These are phyloP conservation scores for Netelia inedita DNA, from an alignment of 2,888 invertebrate genomes.

Conservation along the genomic window DNA sequence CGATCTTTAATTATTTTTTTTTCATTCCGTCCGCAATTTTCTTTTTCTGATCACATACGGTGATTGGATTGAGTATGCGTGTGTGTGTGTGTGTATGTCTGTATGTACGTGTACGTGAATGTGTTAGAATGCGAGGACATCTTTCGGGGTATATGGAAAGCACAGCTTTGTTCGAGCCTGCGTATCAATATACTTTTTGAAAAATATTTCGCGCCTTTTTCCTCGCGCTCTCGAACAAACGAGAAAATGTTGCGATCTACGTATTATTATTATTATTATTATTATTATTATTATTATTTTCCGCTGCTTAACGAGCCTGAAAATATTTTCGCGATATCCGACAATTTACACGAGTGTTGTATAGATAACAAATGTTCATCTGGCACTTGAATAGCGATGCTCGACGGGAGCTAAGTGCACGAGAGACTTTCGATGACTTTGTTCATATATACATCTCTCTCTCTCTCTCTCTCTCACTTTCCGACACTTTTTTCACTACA, in stretches of 20 bases:
- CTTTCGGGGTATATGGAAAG: constrained; percentile 31
- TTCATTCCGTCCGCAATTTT: not conserved
- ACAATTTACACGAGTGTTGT: constrained; percentile 59
- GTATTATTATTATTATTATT: constrained; percentile 3
- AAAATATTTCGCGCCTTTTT: constrained; percentile 50
- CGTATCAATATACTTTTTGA: constrained; percentile 41
- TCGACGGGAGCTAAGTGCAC: constrained; percentile 47
- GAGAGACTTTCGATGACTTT: constrained; percentile 37
- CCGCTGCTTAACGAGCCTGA: constrained; percentile 30
- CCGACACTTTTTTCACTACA: constrained; percentile 63
- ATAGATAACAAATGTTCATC: constrained; percentile 45
- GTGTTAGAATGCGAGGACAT: not conserved
- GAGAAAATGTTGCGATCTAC: constrained; percentile 15
- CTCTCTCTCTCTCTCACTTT: not conserved
- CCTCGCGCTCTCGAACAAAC: constrained; percentile 9
- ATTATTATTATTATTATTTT: constrained; percentile 31
- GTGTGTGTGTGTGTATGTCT: not conserved
- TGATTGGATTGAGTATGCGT: not conserved
- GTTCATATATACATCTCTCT: not conserved
- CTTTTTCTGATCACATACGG: constrained; percentile 23
- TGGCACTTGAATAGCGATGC: constrained; percentile 48
- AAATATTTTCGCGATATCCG: constrained; percentile 56
- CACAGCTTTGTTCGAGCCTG: constrained; percentile 52
- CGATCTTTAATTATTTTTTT: not conserved
- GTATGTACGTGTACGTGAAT: not conserved